Evolutionary conservation across 2,113 vertebrate genomes (phyloP).

Genomic region (Chlorodrepanis virens): DNA sequence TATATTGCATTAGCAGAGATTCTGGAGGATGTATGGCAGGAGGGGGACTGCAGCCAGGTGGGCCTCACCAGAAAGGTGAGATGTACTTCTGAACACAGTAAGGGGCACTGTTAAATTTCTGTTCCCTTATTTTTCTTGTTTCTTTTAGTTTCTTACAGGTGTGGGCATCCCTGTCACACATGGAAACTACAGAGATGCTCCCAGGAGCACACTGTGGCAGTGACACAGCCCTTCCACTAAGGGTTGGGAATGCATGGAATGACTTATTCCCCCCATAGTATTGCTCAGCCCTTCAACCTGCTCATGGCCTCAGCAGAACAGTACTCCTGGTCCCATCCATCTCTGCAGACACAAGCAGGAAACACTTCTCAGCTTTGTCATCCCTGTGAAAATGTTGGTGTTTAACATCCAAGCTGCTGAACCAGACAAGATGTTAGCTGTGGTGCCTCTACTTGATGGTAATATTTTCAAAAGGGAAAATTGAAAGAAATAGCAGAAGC

Average conservation of each 20-base stretch:
- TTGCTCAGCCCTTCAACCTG: not conserved
- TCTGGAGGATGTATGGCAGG: not conserved
- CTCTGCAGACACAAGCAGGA: not conserved
- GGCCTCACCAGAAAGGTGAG: not conserved
- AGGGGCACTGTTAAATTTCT: not conserved
- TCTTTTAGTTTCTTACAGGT: not conserved
- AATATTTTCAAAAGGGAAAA: not conserved
- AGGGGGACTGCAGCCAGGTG: not conserved
- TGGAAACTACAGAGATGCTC: not conserved
- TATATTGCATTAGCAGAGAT: not conserved
- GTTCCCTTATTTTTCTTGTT: not conserved
- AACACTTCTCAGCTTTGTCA: not conserved
- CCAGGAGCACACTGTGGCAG: not conserved
- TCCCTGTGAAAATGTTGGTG: not conserved
- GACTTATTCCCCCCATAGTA: not conserved
- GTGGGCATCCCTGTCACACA: not conserved
- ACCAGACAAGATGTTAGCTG: not conserved
- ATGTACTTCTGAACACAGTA: not conserved
- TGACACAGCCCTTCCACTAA: fast-evolving
- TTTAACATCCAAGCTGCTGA: not conserved
- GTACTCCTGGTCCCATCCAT: fast-evolving
- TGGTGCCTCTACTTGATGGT: not conserved
- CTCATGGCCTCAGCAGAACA: not conserved
- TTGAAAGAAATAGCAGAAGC: not conserved
- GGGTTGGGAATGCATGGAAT: not conserved